Base-by-base conservation (phyloP, 1,140 invertebrate species). In the Drosophila lini region DNA sequence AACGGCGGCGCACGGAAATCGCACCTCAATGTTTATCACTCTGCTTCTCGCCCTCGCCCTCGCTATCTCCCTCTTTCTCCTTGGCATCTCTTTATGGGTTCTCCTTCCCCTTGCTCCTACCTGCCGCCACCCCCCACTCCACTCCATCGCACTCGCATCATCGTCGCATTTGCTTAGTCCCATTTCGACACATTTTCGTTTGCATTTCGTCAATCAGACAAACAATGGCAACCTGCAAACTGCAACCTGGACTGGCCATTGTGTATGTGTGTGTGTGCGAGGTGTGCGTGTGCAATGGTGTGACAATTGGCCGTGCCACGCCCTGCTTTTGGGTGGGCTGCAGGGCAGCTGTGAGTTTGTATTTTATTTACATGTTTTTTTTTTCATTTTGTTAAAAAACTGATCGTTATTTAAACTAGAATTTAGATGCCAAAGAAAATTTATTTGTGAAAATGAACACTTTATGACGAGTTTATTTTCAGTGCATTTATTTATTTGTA, bases 111-210 rank as follows among this genome's bases (percentile, higher is more conserved):
- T 40, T 4, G 25, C 53, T 55, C 45, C 41, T 53, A 58, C 60
- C 53, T 53, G 41, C 56, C 19, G 52, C 44, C 25, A 57, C 31
- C 41, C 47, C 25, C 52, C 19, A 41, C 34, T 2, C 42, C 61
- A 34, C 47, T 50, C 47, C 64, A 28, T 25, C 50, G 34, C 50
- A 31, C 52, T 50, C 58, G 36, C 60, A 55, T 71, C 57, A 55
- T 75, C 75, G 38, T 56, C 74, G 56, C 57, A 83, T 88, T 88
- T 89, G 78, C 80, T 88, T 89, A 88, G 84, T 89, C 74, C 80
- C 84, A 89, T 89, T 89, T 84, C 80, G 80, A 89, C 84, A 89
- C 84, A 89, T 89, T 89, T 90, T 89, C 78, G 81, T 89, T 89
- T 88, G 83, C 84, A 88, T 88, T 88, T 88, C 83, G 84, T 89